Percentiles rank a stretch among this genome's conserved stretches.
Evolutionary conservation across 2,113 vertebrate genomes (phyloP).

Genomic region (Plectropomus leopardus): DNA sequence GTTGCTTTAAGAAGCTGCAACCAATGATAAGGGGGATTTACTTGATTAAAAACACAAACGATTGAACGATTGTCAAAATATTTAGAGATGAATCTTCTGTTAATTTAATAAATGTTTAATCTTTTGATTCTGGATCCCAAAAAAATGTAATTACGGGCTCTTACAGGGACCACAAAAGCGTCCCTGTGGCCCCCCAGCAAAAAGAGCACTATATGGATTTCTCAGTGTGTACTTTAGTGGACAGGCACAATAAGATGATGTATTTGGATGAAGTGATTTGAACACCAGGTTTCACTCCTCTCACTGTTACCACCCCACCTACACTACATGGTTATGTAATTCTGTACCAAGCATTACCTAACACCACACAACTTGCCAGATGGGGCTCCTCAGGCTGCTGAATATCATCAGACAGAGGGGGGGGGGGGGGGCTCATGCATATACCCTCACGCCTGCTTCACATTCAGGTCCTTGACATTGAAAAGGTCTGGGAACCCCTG

Average conservation of each 20-base stretch:
- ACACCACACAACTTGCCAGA: slow-evolving; percentile 61
- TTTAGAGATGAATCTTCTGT: too few relatives aligned
- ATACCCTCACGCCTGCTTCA: slow-evolving; percentile 6
- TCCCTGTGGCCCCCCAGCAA: not conserved
- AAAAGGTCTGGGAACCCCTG: slow-evolving; percentile 50
- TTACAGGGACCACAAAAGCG: not conserved
- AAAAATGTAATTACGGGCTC: not conserved
- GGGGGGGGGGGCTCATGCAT: not conserved
- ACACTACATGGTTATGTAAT: slow-evolving; percentile 75
- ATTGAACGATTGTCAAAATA: not conserved
- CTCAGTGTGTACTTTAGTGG: slow-evolving; percentile 1
- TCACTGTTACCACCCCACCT: slow-evolving; percentile 71
- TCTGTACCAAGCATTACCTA: slow-evolving; percentile 71
- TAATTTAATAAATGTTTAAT: too few relatives aligned
- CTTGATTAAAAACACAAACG: not conserved
- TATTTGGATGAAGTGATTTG: slow-evolving; percentile 52
- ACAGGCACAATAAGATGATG: slow-evolving; percentile 41
- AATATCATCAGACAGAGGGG: slow-evolving; percentile 1
- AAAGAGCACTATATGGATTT: not conserved
- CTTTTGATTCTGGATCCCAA: too few relatives aligned
- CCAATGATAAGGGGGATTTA: not conserved
- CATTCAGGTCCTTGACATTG: slow-evolving; percentile 43
- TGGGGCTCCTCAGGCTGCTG: slow-evolving; percentile 52
- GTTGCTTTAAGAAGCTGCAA: not conserved
- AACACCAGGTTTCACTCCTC: slow-evolving; percentile 69